Evolutionary conservation across 2,113 vertebrate species (phyloP).

Genomic region (Tragelaphus strepsiceros): DNA sequence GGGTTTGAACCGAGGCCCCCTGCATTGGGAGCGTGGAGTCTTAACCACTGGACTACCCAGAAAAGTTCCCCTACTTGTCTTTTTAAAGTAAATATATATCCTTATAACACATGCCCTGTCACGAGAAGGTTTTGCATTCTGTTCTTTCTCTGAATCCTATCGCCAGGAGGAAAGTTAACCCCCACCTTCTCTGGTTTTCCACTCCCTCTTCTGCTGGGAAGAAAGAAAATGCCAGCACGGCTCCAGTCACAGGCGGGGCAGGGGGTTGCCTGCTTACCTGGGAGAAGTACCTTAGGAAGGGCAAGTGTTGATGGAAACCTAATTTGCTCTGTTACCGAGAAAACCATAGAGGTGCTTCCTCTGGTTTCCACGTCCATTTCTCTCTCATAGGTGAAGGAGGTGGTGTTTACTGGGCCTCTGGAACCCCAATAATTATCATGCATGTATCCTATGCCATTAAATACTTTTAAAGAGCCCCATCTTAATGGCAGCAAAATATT

Average conservation of each 20-base stretch:
- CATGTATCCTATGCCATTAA: background rate
- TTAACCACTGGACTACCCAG: background rate
- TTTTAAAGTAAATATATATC: background rate
- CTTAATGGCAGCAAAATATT: too few relatives aligned
- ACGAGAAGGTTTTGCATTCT: fast-evolving
- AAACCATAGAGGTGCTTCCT: fast-evolving
- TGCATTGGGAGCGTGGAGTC: background rate
- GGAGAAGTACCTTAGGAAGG: background rate
- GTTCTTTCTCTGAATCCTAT: background rate
- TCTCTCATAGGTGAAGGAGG: background rate
- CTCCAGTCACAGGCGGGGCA: fast-evolving
- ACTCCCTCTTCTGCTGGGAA: background rate
- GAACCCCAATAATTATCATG: background rate
- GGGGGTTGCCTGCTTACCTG: fast-evolving
- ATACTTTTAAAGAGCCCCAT: background rate
- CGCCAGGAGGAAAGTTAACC: fast-evolving
- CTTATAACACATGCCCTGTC: fast-evolving
- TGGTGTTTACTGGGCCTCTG: fast-evolving
- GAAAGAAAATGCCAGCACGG: fast-evolving
- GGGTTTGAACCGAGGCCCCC: background rate
- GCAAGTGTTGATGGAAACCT: fast-evolving
- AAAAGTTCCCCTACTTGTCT: background rate
- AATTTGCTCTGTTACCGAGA: fast-evolving
- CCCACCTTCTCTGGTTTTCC: background rate
- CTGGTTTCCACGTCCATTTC: fast-evolving